phyloP scores from a whole-genome alignment of 2,797 vertebrate species.

The Sitta carolinensis region DNA sequence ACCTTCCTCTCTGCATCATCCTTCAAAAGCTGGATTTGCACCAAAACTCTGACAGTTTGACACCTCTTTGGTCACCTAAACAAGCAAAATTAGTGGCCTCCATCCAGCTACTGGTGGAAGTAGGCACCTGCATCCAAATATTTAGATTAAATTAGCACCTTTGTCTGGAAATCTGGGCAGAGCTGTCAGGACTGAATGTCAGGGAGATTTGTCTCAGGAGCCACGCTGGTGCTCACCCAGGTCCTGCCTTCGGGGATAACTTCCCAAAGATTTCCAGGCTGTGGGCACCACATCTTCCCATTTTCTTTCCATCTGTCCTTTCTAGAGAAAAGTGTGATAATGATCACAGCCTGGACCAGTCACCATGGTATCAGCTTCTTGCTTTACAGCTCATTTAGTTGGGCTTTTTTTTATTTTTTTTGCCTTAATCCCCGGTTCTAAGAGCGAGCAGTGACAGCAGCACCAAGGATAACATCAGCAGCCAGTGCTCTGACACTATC shows the following conservation, averaged over 20 bases:
- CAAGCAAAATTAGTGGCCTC: neutral
- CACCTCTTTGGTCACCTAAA: neutral
- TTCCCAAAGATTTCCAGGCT: neutral
- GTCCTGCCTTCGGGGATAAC: accelerated
- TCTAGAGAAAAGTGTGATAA: neutral
- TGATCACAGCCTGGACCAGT: neutral
- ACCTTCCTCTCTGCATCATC: neutral
- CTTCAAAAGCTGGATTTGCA: neutral
- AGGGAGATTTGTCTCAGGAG: neutral
- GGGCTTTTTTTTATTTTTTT: neutral
- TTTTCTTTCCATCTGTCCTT: neutral
- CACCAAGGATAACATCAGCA: accelerated
- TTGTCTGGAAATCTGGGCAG: neutral
- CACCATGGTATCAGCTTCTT: neutral
- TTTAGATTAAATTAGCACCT: neutral
- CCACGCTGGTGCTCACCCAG: neutral
- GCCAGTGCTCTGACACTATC: neutral
- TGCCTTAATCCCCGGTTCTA: neutral
- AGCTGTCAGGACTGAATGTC: neutral
- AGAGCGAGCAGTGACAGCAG: neutral
- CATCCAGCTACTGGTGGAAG: neutral
- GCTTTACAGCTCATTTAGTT: neutral
- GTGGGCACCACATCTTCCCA: neutral
- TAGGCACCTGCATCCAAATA: neutral
- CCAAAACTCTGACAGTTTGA: neutral